These are phyloP conservation scores for Oxyura jamaicensis DNA, from an alignment of 2,113 vertebrate species.

Conservation along the genomic window DNA sequence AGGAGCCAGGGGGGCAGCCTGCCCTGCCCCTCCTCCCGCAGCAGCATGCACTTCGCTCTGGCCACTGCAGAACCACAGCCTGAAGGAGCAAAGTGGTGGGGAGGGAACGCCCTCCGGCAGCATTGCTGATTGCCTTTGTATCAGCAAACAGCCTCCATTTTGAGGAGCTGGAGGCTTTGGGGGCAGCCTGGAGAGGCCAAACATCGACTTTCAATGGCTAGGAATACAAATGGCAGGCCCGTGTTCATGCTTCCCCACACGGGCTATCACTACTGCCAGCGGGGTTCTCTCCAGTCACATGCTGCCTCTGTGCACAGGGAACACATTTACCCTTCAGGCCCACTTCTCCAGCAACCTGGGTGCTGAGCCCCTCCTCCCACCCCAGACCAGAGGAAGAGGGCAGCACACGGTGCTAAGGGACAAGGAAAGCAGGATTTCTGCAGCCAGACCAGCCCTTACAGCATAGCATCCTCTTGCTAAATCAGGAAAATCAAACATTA, in stretches of 20 bases:
- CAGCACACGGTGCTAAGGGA: not conserved
- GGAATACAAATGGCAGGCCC: not conserved
- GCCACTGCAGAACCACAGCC: not conserved
- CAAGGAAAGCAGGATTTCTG: accelerated
- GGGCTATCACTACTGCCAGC: accelerated
- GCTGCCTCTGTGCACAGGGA: accelerated
- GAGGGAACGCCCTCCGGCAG: slow-evolving; percentile 37
- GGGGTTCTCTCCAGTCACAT: accelerated
- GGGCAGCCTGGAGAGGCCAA: not conserved
- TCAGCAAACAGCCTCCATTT: slow-evolving; percentile 35
- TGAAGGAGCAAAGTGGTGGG: not conserved
- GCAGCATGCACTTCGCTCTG: not conserved
- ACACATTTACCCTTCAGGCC: not conserved
- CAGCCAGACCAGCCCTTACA: not conserved
- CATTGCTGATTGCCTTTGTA: not conserved
- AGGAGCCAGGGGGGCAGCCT: not conserved
- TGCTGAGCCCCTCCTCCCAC: not conserved
- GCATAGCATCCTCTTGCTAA: accelerated
- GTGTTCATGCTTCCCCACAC: accelerated
- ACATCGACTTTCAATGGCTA: not conserved
- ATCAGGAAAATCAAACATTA: not conserved
- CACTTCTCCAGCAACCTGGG: not conserved
- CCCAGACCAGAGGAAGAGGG: not conserved
- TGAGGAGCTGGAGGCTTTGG: not conserved
- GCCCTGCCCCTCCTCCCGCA: not conserved